Evolutionary conservation across 2,888 invertebrate species (phyloP), one percentile per base, ranked within the genome.

Genomic region (Margaritifera margaritifera): DNA sequence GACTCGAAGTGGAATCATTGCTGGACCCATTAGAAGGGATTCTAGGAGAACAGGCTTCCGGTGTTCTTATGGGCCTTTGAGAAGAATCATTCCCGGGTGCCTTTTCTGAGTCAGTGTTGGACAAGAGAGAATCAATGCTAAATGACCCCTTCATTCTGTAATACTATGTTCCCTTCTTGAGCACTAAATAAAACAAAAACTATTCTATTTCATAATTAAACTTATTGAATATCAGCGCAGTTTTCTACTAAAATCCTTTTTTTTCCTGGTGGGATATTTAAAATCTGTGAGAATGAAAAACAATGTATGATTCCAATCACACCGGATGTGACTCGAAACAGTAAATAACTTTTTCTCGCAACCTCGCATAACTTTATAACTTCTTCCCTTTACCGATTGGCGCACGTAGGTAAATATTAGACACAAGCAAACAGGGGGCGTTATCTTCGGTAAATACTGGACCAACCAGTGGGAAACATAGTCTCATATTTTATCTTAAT

Each of bases 111-210:
- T 27, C 70, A 76, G 61, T 92, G 65, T 93, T 92, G 0, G 95
- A 95, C 4, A 97, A 90, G 4, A 97, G 90, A 0, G 96, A 96
- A 86, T 97, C 97, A 79, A 97, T 97, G 87, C 96, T 96, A 87
- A 97, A 97, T 0, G 96, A 96, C 11, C 80, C 80, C 64, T 86
- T 84, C 84, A 84, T 85, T 25, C 27, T 69, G 52, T 8, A 24
- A 24, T 24, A 62, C 15, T 6, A 25, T 20, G 4, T 20, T 27
- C n/a, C 19, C 42, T 24, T 53, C n/a, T 51, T 25, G 52, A 27
- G 6, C 18, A 31, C n/a, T 27, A 25, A 20, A 52, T 19, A 6
- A 52, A 24, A 53, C 22, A 25, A 25, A 52, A 22, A 19, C 53
- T 53, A 25, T 53, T 53, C 31, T 55, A 24, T 25, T 27, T 25